These are phyloP conservation scores for Drosophila helvetica DNA, from an alignment of 2,888 invertebrate genomes.

Conservation along the genomic window DNA sequence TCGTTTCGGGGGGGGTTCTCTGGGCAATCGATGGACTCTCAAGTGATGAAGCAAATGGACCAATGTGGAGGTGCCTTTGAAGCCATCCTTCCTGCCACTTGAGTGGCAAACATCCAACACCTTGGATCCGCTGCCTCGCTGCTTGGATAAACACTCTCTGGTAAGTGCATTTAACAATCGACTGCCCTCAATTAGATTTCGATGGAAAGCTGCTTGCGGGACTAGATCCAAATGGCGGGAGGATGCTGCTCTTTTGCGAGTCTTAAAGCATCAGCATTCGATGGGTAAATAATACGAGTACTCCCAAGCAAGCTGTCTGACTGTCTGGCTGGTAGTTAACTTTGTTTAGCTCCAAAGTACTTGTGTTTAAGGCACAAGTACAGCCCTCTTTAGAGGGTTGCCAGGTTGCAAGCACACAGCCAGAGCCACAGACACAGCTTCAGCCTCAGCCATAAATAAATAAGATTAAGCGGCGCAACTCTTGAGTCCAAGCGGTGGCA, in stretches of 20 bases:
- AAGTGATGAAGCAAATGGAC: background rate
- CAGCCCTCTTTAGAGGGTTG: slow-evolving; percentile 20
- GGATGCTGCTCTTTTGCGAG: background rate
- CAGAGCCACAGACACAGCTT: background rate
- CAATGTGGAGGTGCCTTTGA: background rate
- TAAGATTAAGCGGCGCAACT: slow-evolving; percentile 73
- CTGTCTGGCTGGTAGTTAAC: slow-evolving; percentile 24
- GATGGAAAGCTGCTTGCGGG: slow-evolving; percentile 35
- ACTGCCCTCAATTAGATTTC: slow-evolving; percentile 55
- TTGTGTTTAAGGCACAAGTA: slow-evolving; percentile 48
- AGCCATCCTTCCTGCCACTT: slow-evolving; percentile 25
- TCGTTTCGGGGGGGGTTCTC: background rate
- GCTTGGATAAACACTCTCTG: slow-evolving; percentile 30
- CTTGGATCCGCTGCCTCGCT: slow-evolving; percentile 15
- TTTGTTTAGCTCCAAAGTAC: slow-evolving; percentile 43
- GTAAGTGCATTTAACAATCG: slow-evolving; percentile 62
- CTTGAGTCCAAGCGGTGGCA: slow-evolving; percentile 30
- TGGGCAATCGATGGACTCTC: background rate
- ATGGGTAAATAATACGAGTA: slow-evolving; percentile 44
- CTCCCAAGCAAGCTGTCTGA: background rate
- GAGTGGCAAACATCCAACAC: slow-evolving; percentile 16
- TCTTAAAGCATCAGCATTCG: slow-evolving; percentile 52
- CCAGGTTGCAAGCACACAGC: slow-evolving; percentile 30
- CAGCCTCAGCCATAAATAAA: slow-evolving; percentile 66
- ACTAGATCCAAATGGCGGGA: background rate